Evolutionary conservation across 2,113 vertebrate species (phyloP).

Genomic region (Apodemus speciosus): DNA sequence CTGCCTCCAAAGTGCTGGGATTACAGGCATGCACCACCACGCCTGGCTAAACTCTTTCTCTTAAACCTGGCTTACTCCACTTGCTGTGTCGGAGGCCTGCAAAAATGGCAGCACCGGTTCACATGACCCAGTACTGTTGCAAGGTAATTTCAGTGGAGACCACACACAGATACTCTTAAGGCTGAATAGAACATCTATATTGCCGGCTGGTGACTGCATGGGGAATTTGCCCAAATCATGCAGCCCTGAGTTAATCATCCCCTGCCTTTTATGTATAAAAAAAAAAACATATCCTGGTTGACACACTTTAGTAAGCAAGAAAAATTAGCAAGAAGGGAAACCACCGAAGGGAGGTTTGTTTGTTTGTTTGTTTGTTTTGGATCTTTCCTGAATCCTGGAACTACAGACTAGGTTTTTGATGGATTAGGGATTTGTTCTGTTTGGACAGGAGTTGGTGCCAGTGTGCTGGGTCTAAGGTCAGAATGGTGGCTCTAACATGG

Average conservation of each 20-base stretch:
- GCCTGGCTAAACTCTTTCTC: too few relatives aligned
- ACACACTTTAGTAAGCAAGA: background rate
- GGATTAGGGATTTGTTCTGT: background rate
- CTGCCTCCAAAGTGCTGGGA: too few relatives aligned
- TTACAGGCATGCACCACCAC: too few relatives aligned
- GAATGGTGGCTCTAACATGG: background rate
- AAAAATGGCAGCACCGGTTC: background rate
- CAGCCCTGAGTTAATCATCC: background rate
- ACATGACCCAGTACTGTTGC: background rate
- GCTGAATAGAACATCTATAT: background rate
- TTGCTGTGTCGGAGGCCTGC: background rate
- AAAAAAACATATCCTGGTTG: background rate
- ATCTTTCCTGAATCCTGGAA: background rate
- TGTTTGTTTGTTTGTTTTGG: background rate
- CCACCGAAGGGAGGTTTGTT: background rate
- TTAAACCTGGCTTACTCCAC: background rate
- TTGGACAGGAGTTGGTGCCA: background rate
- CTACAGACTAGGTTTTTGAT: background rate
- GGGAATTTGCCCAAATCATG: background rate
- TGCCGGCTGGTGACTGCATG: background rate
- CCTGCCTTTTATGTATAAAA: background rate
- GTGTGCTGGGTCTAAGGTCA: background rate
- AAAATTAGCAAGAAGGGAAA: background rate
- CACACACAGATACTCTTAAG: background rate
- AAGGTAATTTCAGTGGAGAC: background rate